Conservation (phyloP, 2,113 vertebrate species). For the Sylvietta virens region DNA sequence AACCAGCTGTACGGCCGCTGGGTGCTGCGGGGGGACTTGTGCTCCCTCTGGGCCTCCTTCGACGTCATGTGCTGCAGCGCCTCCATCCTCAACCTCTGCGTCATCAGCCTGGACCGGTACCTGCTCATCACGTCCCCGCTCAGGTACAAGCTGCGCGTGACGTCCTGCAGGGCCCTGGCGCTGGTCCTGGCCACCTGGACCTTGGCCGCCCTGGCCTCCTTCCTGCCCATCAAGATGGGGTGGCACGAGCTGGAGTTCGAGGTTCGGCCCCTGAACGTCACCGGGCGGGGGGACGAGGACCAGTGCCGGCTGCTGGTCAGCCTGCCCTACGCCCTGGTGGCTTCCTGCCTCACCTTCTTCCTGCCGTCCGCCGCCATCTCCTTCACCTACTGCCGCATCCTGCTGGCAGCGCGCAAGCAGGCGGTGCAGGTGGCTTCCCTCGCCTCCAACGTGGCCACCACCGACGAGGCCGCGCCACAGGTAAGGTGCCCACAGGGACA, state of each 20-base stretch:
- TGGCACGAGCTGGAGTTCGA: constrained; percentile 84
- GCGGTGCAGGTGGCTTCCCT: constrained; percentile 89
- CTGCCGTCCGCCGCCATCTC: constrained; percentile 90
- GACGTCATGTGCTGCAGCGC: constrained; percentile 98
- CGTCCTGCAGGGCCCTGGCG: constrained; percentile 80
- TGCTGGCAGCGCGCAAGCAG: constrained; percentile 86
- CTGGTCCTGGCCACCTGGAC: constrained; percentile 89
- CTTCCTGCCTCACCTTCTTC: constrained; percentile 93
- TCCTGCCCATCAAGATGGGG: constrained; percentile 91
- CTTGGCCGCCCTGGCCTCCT: constrained; percentile 87
- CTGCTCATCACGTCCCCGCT: constrained; percentile 95
- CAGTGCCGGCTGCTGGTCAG: constrained; percentile 90
- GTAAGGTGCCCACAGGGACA: not conserved
- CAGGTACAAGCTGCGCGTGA: constrained; percentile 94
- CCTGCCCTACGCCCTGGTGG: constrained; percentile 89
- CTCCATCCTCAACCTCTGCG: constrained; percentile 95
- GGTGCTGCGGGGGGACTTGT: constrained; percentile 85
- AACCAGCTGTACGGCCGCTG: constrained; percentile 90
- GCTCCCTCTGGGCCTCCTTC: constrained; percentile 91
- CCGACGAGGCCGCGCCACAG: constrained; percentile 64
- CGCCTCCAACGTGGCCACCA: constrained; percentile 60
- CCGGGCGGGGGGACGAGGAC: constrained; percentile 41
- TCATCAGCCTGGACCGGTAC: constrained; percentile 96
- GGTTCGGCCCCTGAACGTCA: constrained; percentile 53
- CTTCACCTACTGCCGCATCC: constrained; percentile 95